phyloP scores from a whole-genome alignment of 2,797 vertebrate genomes.

The Ceryle rudis region DNA sequence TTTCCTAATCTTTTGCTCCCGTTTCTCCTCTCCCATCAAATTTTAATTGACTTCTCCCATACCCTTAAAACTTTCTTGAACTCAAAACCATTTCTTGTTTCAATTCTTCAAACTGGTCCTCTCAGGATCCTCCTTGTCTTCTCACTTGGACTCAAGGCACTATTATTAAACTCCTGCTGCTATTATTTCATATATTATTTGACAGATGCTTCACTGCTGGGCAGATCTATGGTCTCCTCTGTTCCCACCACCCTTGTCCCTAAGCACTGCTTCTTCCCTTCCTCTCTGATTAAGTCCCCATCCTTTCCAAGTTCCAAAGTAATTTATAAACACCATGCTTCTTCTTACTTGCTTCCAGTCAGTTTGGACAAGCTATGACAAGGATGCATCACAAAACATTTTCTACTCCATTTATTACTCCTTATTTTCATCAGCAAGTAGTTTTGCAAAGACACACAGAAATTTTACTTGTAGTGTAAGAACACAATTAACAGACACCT shows the following conservation, averaged over 20 bases:
- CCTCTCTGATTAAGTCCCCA: neutral
- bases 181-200: neutral
- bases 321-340: neutral
- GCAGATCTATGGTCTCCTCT: neutral
- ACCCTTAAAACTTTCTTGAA: neutral
- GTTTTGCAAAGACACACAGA: neutral
- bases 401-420: neutral
- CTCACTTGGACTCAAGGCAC: neutral
- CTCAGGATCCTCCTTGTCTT: neutral
- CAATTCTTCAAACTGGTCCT: neutral
- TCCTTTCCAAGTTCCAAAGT: neutral
- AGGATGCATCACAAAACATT: neutral
- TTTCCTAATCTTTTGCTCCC: neutral
- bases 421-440: neutral
- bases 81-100: neutral
- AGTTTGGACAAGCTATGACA: neutral
- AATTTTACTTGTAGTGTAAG: neutral
- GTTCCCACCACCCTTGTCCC: neutral
- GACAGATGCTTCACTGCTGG: neutral
- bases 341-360: neutral
- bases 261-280: neutral
- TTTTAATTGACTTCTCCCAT: neutral
- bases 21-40: neutral
- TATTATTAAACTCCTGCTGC: neutral
- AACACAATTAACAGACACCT: neutral